phyloP scores from a whole-genome alignment of 2,888 invertebrate genomes.

The Spodoptera littoralis region DNA sequence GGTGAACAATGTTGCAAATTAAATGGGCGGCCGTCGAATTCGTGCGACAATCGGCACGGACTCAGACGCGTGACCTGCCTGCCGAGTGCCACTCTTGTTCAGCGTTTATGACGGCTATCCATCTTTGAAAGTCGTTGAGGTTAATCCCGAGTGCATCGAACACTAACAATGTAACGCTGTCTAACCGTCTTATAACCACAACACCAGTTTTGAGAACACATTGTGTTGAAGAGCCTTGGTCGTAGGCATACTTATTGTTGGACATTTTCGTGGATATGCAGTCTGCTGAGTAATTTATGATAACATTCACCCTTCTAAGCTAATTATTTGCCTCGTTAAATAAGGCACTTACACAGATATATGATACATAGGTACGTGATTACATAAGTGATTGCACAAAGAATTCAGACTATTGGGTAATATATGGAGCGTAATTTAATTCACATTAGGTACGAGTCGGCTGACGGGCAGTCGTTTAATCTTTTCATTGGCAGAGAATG shows the following conservation, averaged over 20 bases:
- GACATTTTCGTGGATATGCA: conserved; percentile 1
- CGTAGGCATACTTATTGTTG: conserved; percentile 24
- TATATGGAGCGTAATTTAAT: conserved; percentile 78
- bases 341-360: conserved; percentile 8
- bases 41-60: conserved; percentile 70
- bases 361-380: conserved; percentile 49
- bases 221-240: conserved; percentile 27
- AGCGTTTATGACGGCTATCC: conserved; percentile 67
- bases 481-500: conserved; percentile 75
- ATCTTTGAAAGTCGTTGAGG: conserved; percentile 66
- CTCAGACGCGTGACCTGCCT: conserved; percentile 71
- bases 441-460: conserved; percentile 75
- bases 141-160: conserved; percentile 68
- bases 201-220: conserved; percentile 38
- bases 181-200: conserved; percentile 36
- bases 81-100: conserved; percentile 56
- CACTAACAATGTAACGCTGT: conserved; percentile 57
- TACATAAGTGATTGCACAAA: conserved; percentile 30
- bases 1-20: conserved; percentile 80
- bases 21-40: conserved; percentile 71
- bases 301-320: conserved; percentile 2
- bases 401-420: conserved; percentile 55
- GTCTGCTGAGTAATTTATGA: conserved; percentile 1
- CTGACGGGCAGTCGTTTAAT: conserved; percentile 72
- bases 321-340: conserved; percentile 16